Evolutionary conservation across 2,113 vertebrate genomes (phyloP).

Genomic region (Cardinalis cardinalis): DNA sequence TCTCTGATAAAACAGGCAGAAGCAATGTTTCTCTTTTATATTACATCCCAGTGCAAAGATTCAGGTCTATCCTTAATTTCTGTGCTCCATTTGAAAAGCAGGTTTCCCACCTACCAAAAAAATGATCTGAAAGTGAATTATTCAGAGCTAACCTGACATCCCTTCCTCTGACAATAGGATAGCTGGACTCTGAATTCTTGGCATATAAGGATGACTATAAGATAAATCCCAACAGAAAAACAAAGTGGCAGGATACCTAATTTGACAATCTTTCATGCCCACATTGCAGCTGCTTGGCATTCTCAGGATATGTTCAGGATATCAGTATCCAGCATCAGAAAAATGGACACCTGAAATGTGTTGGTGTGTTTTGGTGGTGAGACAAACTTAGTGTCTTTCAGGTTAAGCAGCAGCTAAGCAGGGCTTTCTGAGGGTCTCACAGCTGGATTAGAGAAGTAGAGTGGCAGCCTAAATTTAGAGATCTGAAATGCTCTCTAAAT

Average conservation of each 20-base stretch:
- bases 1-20: background rate
- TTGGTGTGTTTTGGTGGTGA: background rate
- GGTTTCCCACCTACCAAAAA: background rate
- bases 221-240: background rate
- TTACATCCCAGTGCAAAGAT: background rate
- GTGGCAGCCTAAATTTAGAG: background rate
- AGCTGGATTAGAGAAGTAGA: background rate
- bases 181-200: background rate
- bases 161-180: background rate
- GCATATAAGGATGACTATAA: background rate
- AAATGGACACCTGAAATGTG: background rate
- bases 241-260: background rate
- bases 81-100: background rate
- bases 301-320: background rate
- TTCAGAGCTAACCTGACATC: background rate
- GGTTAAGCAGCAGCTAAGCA: constrained; percentile 4
- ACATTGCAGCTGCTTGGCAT: background rate
- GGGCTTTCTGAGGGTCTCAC: constrained; percentile 7
- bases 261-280: background rate
- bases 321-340: background rate
- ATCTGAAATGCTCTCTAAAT: background rate
- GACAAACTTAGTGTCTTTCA: background rate
- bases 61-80: background rate
- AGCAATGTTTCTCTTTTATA: background rate
- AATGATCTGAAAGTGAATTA: background rate